phyloP scores from a whole-genome alignment of 1,140 invertebrate genomes.

The Sycophila sp. region DNA sequence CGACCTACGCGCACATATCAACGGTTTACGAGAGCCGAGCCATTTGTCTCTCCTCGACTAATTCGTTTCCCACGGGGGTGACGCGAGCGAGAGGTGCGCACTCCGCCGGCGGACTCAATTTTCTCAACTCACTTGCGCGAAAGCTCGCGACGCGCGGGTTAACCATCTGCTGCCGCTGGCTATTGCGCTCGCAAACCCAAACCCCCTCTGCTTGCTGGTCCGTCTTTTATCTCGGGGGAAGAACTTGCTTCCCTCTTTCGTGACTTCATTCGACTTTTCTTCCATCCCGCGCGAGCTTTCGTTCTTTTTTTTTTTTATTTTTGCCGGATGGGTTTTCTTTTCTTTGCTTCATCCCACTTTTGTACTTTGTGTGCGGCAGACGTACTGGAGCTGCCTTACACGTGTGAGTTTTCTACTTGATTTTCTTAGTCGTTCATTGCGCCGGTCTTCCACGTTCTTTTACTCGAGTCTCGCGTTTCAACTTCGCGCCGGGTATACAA shows the following conservation, averaged over 20 bases:
- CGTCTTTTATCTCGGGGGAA: background rate
- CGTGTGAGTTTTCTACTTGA: too few relatives aligned
- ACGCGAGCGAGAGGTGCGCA: background rate
- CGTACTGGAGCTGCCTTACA: too few relatives aligned
- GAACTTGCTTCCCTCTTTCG: background rate
- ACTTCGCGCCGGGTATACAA: too few relatives aligned
- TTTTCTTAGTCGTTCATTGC: too few relatives aligned
- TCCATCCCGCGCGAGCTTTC: background rate
- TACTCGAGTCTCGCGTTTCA: too few relatives aligned
- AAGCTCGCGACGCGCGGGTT: background rate
- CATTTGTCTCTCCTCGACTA: constrained; percentile 34
- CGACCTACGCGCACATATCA: background rate
- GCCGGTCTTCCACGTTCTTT: too few relatives aligned
- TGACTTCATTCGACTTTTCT: background rate
- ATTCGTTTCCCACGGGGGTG: constrained; percentile 19
- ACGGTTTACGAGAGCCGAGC: background rate
- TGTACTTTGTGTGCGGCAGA: too few relatives aligned
- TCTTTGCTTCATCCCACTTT: too few relatives aligned
- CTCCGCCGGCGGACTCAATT: constrained; percentile 26
- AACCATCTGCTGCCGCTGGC: constrained; percentile 22
- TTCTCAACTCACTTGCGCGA: background rate
- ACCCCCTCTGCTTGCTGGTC: background rate
- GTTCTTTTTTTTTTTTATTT: background rate
- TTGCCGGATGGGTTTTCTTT: too few relatives aligned
- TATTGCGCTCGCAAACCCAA: background rate